These are phyloP conservation scores for Drosophila seguyi DNA, from an alignment of 1,140 invertebrate species.

Conservation along the genomic window DNA sequence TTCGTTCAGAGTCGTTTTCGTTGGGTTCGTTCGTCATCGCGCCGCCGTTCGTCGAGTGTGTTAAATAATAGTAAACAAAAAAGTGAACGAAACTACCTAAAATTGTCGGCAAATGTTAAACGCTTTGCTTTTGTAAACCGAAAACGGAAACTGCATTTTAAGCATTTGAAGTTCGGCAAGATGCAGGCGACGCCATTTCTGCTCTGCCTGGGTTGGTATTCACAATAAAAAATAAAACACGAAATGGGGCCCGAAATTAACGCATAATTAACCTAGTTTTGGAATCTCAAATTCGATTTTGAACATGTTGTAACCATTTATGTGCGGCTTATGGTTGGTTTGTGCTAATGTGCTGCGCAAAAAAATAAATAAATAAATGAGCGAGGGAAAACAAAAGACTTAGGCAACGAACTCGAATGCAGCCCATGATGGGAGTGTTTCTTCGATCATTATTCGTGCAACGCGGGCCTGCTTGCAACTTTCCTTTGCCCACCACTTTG, in stretches of 20 bases:
- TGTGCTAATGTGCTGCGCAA: conserved; percentile 63
- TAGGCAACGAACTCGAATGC: conserved; percentile 73
- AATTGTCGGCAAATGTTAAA: conserved; percentile 49
- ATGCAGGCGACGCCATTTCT: conserved; percentile 69
- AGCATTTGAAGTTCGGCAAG: conserved; percentile 35
- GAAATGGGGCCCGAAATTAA: conserved; percentile 16
- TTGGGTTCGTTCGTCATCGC: conserved; percentile 45
- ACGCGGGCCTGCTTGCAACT: conserved; percentile 32
- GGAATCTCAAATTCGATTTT: conserved; percentile 9
- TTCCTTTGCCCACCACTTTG: conserved; percentile 16
- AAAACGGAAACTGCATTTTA: conserved; percentile 48
- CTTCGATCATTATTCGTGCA: conserved; percentile 10
- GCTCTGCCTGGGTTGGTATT: conserved; percentile 71
- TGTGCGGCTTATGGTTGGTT: conserved; percentile 50
- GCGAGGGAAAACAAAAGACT: conserved; percentile 70
- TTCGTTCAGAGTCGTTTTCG: conserved; percentile 52
- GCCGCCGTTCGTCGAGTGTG: conserved; percentile 67
- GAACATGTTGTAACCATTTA: conserved; percentile 54
- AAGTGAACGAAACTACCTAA: conserved; percentile 43
- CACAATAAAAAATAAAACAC: conserved; percentile 11
- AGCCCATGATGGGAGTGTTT: conserved; percentile 16
- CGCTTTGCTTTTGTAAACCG: conserved; percentile 28
- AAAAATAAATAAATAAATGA: conserved; percentile 21
- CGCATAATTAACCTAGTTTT: conserved; percentile 54
- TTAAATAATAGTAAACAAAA: conserved; percentile 80